phyloP scores from a whole-genome alignment of 2,888 invertebrate genomes.

The Rhingia rostrata region DNA sequence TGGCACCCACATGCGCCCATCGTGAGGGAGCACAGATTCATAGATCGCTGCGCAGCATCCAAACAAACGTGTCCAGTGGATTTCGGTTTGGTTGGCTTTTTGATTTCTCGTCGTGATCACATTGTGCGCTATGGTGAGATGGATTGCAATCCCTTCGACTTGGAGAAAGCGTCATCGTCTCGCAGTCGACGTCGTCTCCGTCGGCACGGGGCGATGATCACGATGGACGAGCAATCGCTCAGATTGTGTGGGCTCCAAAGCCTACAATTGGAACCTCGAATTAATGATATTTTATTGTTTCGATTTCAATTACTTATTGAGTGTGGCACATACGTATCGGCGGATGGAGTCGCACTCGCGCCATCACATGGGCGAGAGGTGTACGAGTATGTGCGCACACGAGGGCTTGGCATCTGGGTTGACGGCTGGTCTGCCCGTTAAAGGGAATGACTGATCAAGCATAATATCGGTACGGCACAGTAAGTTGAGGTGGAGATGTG shows the following conservation, averaged over 20 bases:
- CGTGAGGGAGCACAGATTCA: constrained; percentile 67
- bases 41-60: constrained; percentile 24
- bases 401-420: constrained; percentile 66
- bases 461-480: constrained; percentile 15
- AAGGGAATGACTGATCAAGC: constrained; percentile 62
- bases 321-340: constrained; percentile 56
- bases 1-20: constrained; percentile 70
- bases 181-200: constrained; percentile 14
- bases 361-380: constrained; percentile 35
- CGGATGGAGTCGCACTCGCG: constrained; percentile 1
- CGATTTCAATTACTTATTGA: constrained; percentile 74
- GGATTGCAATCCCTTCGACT: constrained; percentile 51
- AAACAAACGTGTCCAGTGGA: constrained; percentile 66
- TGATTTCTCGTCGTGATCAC: constrained; percentile 58
- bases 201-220: constrained; percentile 24
- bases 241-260: constrained; percentile 71
- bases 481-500: constrained; percentile 23
- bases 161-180: constrained; percentile 58
- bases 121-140: constrained; percentile 61
- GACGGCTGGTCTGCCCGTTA: constrained; percentile 62
- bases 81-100: constrained; percentile 12
- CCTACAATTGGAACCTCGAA: constrained; percentile 73
- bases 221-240: constrained; percentile 54
- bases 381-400: constrained; percentile 28
- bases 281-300: constrained; percentile 75